Base-by-base conservation (phyloP, 2,113 vertebrate species). In the Mobula hypostoma region DNA sequence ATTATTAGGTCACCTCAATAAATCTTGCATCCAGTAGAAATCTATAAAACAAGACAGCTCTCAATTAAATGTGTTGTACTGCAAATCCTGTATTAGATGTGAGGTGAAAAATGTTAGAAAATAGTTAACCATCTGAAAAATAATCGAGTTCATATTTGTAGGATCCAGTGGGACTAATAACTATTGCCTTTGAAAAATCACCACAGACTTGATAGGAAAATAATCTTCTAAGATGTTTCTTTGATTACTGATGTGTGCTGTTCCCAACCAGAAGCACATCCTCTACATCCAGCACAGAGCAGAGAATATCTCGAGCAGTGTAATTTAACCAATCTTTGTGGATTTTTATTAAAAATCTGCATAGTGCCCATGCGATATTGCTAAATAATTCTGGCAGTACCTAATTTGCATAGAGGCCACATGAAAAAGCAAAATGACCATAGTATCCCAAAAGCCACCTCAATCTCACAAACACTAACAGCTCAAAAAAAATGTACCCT, bases 101-200 rank as follows among this genome's bases (percentile, higher is more conserved):
- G 58, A 6, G 24, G 14, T 24, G 24, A 83, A 9, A 87, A 88
- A 66, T 88, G 85, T 29, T 61, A 63, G 27, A 66, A 63, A 61
- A 14, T 87, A n/a, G 29, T 88, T 88, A 88, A 90, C 14, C n/a
- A 36, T 66, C 61, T 90, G 85, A 68, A 68, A 90, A 36, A 68
- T 32, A 90, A 90, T n/a, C 14, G 32, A 36, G 58, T 66, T 66
- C 27, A 66, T 63, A 66, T 58, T 58, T 58, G 58, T 32, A 90
- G 61, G 85, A 7, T 15, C 15, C 17, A 24, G 17, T 56, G 8
- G 61, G 61, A 66, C n/a, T 14, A 66, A 66, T 66, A n/a, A n/a
- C 63, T 32, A 19, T 27, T 12, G 19, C 58, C 1, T 66, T 68
- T 66, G 61, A 66, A 88, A n/a, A 88, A 27, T 12, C 61, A 17